Evolutionary conservation across 2,113 vertebrate species (phyloP).

Genomic region (Acrocephalus arundinaceus): DNA sequence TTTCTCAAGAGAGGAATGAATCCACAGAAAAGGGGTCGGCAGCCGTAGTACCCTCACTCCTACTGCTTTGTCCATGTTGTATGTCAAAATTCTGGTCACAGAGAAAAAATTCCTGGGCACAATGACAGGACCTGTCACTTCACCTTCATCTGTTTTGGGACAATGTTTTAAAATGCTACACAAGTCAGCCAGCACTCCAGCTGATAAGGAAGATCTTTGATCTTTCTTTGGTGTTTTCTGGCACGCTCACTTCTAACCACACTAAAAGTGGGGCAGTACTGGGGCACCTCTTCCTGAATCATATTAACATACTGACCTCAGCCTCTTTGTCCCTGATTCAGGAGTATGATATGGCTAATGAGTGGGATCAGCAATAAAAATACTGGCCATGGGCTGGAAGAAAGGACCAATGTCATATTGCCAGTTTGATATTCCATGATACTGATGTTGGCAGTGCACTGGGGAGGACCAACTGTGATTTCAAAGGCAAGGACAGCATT

Average conservation of each 20-base stretch:
- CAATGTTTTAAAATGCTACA: background rate
- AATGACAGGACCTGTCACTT: background rate
- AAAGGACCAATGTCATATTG: background rate
- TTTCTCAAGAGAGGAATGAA: background rate
- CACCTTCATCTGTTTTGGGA: background rate
- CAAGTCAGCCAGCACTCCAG: background rate
- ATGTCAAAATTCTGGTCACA: background rate
- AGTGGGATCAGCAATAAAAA: background rate
- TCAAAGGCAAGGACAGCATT: background rate
- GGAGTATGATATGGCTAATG: background rate
- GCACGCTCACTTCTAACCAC: background rate
- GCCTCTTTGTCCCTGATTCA: background rate
- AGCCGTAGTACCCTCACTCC: background rate
- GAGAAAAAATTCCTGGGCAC: conserved; percentile 7
- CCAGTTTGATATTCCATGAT: background rate
- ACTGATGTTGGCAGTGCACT: background rate
- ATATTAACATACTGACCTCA: background rate
- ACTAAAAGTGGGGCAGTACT: background rate
- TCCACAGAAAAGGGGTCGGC: background rate
- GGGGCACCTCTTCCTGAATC: background rate
- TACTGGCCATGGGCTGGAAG: background rate
- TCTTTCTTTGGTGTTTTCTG: background rate
- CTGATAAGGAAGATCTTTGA: conserved; percentile 8
- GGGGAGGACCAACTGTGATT: background rate
- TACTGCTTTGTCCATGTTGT: background rate